Base-by-base conservation (phyloP, 2,113 vertebrate species). In the Oenanthe oenanthe region DNA sequence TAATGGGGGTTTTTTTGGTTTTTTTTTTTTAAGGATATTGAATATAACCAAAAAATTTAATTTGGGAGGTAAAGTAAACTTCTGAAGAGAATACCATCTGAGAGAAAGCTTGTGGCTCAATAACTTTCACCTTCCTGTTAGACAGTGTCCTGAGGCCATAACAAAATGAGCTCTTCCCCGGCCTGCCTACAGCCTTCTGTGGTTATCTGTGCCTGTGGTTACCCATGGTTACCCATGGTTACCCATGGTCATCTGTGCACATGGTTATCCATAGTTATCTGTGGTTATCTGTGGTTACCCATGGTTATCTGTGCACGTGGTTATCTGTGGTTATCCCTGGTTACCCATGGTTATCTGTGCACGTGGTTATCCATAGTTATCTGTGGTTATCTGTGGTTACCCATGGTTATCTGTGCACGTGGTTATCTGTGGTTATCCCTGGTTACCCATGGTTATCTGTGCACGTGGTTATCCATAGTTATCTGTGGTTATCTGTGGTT, bases 81-180 rank as follows among this genome's bases (percentile, higher is more conserved):
- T 97, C 79, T 97, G 94, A 96, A 97, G 96, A 97, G 97, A 96
- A 98, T 97, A 97, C 91, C 97, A 96, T 93, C 94, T 89, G 88
- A 97, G 93, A 96, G 88, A 85, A 92, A 63, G 38, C 61, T 88
- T 74, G 74, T 91, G 93, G 72, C 88, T 95, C 88, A 95, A 45
- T 94, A 92, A 94, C 90, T 56, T 93, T 96, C 86, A 88, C 82
- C 88, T 94, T 93, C 29, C 86, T 86, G 61, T 72, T 84, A 89
- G 93, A 85, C 57, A 13, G 78, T 91, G 71, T 95, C 87, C 92
- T 21, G 79, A 95, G 95, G 91, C 71, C 73, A 86, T 92, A 91
- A 96, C 62, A 82, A 91, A 78, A 96, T 78, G 86, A 91, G 68
- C 20, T 94, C 50, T 83, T 56, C 74, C 93, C 47, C 47, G 1